Conservation (phyloP, 1,140 invertebrate genomes). For the Arion vulgaris region DNA sequence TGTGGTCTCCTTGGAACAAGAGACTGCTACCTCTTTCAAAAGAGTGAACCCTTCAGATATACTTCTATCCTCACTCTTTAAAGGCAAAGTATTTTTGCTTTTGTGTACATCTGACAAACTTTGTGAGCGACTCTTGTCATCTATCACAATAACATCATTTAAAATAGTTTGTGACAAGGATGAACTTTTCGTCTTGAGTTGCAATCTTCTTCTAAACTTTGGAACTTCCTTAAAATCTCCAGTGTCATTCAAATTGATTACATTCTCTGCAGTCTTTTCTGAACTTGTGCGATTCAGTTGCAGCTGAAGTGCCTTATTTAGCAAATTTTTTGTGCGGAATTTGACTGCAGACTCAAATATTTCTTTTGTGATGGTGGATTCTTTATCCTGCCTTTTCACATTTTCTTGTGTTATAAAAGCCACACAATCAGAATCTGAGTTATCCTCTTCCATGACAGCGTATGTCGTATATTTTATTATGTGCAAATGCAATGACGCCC, state of each 20-base stretch:
- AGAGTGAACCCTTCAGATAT: not conserved
- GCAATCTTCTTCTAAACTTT: not conserved
- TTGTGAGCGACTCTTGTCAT: not conserved
- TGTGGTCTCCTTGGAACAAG: not conserved
- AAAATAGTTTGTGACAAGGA: not conserved
- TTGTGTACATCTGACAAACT: not conserved
- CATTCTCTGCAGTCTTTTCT: not conserved
- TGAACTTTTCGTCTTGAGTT: not conserved
- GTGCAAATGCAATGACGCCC: too few relatives aligned
- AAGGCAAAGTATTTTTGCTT: not conserved
- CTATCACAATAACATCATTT: conserved; percentile 1
- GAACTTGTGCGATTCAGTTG: not conserved
- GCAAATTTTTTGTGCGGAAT: not conserved
- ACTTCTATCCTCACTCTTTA: not conserved
- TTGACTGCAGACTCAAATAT: conserved; percentile 1
- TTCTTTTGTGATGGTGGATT: not conserved
- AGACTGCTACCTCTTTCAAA: not conserved
- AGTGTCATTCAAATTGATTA: not conserved
- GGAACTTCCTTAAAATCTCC: conserved; percentile 10
- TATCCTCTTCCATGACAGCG: too few relatives aligned
- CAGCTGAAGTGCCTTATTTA: conserved; percentile 11
- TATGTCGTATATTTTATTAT: too few relatives aligned
- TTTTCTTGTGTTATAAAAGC: conserved; percentile 20
- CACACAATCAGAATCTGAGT: not conserved
- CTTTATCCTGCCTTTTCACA: not conserved